A percentile compares a stretch with the other conserved stretches of the same genome.
Evolutionary conservation across 2,888 invertebrate genomes (phyloP).

Genomic region (Drosophila ustulata): DNA sequence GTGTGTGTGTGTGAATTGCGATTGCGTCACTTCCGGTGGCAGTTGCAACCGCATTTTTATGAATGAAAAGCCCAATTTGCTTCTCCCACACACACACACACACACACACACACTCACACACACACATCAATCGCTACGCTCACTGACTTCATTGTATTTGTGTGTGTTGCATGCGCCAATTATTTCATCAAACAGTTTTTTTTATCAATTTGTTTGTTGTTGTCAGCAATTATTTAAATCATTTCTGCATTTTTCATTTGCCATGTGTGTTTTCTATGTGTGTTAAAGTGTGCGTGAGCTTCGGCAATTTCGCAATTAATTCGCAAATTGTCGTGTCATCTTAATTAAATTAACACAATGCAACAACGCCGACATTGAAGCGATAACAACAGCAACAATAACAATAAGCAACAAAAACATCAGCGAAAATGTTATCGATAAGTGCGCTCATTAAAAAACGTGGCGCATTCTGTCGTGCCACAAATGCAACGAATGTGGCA

Average conservation of each 20-base stretch:
- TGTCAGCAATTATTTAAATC: conserved; percentile 25
- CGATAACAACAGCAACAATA: neutral
- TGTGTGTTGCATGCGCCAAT: conserved; percentile 56
- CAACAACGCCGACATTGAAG: conserved; percentile 19
- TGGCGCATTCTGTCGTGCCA: neutral
- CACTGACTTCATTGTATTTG: conserved; percentile 35
- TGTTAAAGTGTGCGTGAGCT: conserved; percentile 18
- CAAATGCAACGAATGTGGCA: neutral
- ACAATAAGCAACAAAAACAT: neutral
- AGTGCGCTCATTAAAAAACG: neutral
- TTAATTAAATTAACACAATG: conserved; percentile 63
- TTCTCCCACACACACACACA: neutral
- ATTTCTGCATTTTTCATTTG: conserved; percentile 18
- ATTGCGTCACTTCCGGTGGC: conserved; percentile 54
- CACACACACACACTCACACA: conserved; percentile 7
- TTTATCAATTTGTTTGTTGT: conserved; percentile 20
- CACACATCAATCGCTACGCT: conserved; percentile 51
- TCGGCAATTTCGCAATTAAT: conserved; percentile 54
- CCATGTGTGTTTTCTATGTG: neutral
- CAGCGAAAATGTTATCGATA: neutral
- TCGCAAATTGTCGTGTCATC: conserved; percentile 57
- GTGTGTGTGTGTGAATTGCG: conserved; percentile 8
- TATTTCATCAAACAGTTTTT: conserved; percentile 33
- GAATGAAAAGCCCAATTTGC: conserved; percentile 40
- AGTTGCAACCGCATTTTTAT: conserved; percentile 41